A percentile compares a stretch with the other conserved stretches of the same genome.
phyloP scores from a whole-genome alignment of 2,797 vertebrate genomes.

The Botia almorhae region DNA sequence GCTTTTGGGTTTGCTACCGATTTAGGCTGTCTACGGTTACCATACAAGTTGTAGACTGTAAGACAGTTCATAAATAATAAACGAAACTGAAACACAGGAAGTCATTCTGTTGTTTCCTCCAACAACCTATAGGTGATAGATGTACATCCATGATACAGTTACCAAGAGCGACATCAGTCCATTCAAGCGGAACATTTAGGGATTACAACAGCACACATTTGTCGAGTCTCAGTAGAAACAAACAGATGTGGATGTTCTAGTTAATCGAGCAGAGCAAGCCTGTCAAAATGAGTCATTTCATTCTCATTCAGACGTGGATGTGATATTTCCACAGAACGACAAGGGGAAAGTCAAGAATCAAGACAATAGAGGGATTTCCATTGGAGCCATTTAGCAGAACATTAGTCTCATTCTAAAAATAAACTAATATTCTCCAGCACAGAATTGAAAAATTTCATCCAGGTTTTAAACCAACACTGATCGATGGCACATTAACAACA shows the following conservation, averaged over 20 bases:
- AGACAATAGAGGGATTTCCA: constrained; percentile 4
- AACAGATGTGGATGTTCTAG: constrained; percentile 26
- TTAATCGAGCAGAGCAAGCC: constrained; percentile 33
- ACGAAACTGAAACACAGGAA: no score
- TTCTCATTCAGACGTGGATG: background rate
- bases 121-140: no score
- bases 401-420: background rate
- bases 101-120: no score
- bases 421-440: background rate
- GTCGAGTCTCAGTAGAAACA: constrained; percentile 8
- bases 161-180: background rate
- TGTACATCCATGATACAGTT: background rate
- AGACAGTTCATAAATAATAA: background rate
- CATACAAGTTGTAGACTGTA: background rate
- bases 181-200: background rate
- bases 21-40: background rate
- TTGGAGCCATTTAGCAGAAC: background rate
- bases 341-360: background rate
- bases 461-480: background rate
- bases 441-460: background rate
- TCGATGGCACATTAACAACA: background rate
- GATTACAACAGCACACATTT: constrained; percentile 8
- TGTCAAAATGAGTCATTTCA: constrained; percentile 14
- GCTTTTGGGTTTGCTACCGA: background rate
- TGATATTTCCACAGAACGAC: constrained; percentile 6